Conservation (phyloP, 2,888 invertebrate genomes). For the Eumacrocentrus americanus region DNA sequence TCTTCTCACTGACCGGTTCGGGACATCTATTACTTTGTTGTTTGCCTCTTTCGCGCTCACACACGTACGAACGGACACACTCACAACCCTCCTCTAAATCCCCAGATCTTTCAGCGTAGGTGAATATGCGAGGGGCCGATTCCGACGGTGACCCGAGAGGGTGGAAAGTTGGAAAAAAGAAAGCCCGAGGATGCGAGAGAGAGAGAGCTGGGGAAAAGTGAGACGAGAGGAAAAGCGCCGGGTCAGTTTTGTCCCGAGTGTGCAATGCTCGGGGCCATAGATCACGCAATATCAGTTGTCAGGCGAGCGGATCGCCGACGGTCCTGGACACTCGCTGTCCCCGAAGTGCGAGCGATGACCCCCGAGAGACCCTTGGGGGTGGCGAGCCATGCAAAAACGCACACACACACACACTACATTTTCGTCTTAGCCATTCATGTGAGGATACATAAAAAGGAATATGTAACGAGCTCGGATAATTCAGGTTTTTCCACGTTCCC, state of each 20-base stretch:
- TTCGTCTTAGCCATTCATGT: conserved; percentile 49
- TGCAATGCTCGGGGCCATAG: conserved; percentile 60
- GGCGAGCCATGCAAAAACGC: conserved; percentile 52
- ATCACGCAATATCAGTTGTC: conserved; percentile 62
- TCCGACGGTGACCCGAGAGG: conserved; percentile 16
- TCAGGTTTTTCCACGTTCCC: conserved; percentile 44
- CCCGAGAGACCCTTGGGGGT: conserved; percentile 50
- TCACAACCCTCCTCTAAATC: neutral
- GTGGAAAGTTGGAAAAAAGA: conserved; percentile 28
- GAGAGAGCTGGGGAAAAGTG: conserved; percentile 28
- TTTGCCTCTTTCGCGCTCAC: conserved; percentile 42
- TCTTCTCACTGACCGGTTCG: conserved; percentile 36
- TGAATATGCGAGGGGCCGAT: conserved; percentile 29
- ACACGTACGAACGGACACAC: neutral
- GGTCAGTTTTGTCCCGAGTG: conserved; percentile 60
- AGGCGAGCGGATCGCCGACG: conserved; percentile 44
- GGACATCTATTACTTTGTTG: conserved; percentile 61
- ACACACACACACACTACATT: conserved; percentile 29
- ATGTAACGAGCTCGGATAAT: conserved; percentile 59
- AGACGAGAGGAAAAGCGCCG: conserved; percentile 33
- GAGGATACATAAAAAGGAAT: conserved; percentile 59
- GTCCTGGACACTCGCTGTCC: conserved; percentile 52
- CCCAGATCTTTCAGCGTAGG: neutral
- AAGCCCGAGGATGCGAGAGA: conserved; percentile 12
- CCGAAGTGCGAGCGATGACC: conserved; percentile 61